A percentile compares a stretch with the other conserved stretches of the same genome.
phyloP scores from a whole-genome alignment of 2,888 invertebrate species.

The Zhuqinia jingwanae region DNA sequence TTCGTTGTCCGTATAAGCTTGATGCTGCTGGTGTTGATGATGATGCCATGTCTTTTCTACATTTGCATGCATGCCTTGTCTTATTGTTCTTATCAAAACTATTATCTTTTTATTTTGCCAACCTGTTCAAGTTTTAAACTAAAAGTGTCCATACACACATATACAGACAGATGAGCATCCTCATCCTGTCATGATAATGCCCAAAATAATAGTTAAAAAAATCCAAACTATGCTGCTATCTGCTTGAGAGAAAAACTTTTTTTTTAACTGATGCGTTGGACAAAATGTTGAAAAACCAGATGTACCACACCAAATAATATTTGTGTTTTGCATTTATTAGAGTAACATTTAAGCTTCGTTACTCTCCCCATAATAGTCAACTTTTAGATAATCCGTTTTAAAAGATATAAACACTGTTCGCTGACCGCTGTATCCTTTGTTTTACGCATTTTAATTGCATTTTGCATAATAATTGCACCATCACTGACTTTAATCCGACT shows the following conservation, averaged over 20 bases:
- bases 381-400: constrained; percentile 18
- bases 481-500: too few relatives aligned
- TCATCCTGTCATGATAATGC: constrained; percentile 12
- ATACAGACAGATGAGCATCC: neutral
- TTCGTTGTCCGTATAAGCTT: too few relatives aligned
- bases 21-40: too few relatives aligned
- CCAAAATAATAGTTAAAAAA: neutral
- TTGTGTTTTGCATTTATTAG: constrained; percentile 15
- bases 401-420: neutral
- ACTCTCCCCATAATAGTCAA: too few relatives aligned
- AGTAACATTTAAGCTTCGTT: too few relatives aligned
- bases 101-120: constrained; percentile 31
- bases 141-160: neutral
- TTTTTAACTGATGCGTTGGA: neutral
- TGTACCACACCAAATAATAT: constrained; percentile 21
- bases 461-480: neutral
- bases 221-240: neutral
- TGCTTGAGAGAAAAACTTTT: constrained; percentile 20
- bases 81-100: neutral
- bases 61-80: constrained; percentile 23
- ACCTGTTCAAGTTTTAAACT: constrained; percentile 13
- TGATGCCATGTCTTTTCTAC: neutral
- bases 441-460: neutral
- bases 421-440: neutral
- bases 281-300: constrained; percentile 44